These are phyloP conservation scores for Siniperca undulata DNA, from an alignment of 2,797 vertebrate species.

Conservation along the genomic window DNA sequence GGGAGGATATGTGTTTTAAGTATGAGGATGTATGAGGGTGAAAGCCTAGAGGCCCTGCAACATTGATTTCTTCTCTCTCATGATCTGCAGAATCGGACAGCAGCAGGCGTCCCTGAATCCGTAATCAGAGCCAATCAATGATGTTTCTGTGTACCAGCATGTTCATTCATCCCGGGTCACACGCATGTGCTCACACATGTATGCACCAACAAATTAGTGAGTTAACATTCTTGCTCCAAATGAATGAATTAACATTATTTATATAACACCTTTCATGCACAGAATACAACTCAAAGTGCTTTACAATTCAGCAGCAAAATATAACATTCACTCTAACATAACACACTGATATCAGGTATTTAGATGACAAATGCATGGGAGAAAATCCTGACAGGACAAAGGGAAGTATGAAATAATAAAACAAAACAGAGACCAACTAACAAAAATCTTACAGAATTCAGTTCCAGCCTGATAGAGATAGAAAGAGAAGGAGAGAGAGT, in stretches of 20 bases:
- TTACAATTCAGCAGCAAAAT: too few species aligned
- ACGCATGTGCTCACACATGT: constrained; percentile 22
- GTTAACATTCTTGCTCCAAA: neutral
- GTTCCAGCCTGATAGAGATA: constrained; percentile 48
- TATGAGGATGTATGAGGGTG: constrained; percentile 25
- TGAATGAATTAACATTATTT: too few species aligned
- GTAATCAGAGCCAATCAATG: constrained; percentile 70
- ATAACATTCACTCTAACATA: constrained; percentile 1
- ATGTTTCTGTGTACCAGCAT: constrained; percentile 25
- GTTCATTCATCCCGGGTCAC: constrained; percentile 42
- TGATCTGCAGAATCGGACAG: constrained; percentile 43
- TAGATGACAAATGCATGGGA: neutral
- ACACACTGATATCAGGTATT: neutral
- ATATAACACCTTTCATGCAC: too few species aligned
- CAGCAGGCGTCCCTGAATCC: constrained; percentile 57
- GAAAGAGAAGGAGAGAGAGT: constrained; percentile 41
- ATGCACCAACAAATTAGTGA: neutral
- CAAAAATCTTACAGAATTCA: constrained; percentile 30
- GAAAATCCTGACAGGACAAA: neutral
- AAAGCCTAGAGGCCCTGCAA: constrained; percentile 30
- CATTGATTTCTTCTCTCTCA: constrained; percentile 66
- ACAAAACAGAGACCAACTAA: neutral
- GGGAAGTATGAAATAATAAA: neutral
- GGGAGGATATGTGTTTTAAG: constrained; percentile 10
- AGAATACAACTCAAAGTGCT: too few species aligned